Evolutionary conservation across 2,888 invertebrate species (phyloP), one percentile per base, ranked within the genome.

Genomic region (Geophilus truncorum): DNA sequence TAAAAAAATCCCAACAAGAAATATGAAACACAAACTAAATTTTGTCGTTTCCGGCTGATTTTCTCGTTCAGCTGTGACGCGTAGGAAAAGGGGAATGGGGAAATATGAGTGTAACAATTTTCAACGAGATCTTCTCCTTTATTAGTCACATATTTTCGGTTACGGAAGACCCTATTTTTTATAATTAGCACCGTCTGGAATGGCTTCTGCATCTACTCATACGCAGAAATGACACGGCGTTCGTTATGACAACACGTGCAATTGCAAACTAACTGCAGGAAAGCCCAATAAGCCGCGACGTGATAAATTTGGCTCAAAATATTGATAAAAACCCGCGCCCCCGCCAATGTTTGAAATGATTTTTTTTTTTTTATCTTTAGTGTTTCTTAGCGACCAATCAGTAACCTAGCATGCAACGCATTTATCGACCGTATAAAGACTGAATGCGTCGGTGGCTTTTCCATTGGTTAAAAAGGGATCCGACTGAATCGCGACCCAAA

Each of bases 1-100:
- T 21, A 57, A 57, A 57, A 57, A 57, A 57, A 4, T n/a, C 57
- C 57, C 57, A 57, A 57, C 57, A 57, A 57, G 57, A 57, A 57
- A 57, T 57, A 57, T 57, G 57, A 57, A 57, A 57, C 57, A 57
- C 57, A 57, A 57, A 57, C 57, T 57, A 57, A 57, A 57, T 57
- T 57, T 9, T 57, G 57, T 57, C 57, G 57, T 57, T 57, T 57
- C 57, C 57, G 57, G 57, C 57, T 57, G 57, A 57, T 57, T 57
- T 57, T 57, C 18, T 57, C 57, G 57, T 57, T 57, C 57, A 57
- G 57, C 57, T 57, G 57, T 57, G 57, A 57, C 57, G 57, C 57
- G 57, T 57, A 57, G 57, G 57, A 57, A 57, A 57, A 57, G 57
- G 57, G 57, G 57, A 57, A 57, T 21, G 57, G 57, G 57, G 57